Conservation (phyloP, 1,140 invertebrate species). For the Heliconius hewitsoni region DNA sequence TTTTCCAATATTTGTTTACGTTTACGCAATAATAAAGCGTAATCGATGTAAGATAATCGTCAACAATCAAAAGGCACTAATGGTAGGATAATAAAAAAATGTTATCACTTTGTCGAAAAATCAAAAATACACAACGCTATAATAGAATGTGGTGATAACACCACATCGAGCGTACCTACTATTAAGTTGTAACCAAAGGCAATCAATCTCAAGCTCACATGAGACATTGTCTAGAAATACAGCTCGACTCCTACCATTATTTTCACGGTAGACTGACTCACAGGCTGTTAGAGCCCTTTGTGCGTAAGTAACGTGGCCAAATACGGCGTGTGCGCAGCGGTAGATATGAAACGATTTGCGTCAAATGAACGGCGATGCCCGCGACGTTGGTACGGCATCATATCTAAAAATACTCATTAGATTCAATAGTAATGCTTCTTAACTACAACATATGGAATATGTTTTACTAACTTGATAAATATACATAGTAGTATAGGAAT, state of each 20-base stretch:
- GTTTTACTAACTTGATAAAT: not conserved
- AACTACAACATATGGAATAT: not conserved
- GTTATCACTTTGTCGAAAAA: too few relatives aligned
- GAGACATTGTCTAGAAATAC: slow-evolving; percentile 17
- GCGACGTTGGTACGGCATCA: slow-evolving; percentile 58
- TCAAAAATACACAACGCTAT: not conserved
- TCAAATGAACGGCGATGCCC: slow-evolving; percentile 39
- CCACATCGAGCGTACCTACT: not conserved
- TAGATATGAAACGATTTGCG: slow-evolving; percentile 16
- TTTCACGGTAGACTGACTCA: slow-evolving; percentile 28
- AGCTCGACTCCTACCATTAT: slow-evolving; percentile 18
- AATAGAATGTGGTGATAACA: not conserved
- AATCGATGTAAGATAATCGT: too few relatives aligned
- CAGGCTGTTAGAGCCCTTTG: slow-evolving; percentile 32
- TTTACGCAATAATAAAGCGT: too few relatives aligned
- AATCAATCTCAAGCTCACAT: not conserved
- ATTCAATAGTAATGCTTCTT: not conserved
- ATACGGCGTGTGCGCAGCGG: slow-evolving; percentile 31
- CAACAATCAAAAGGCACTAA: too few relatives aligned
- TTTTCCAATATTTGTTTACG: too few relatives aligned
- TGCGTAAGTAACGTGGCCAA: slow-evolving; percentile 34
- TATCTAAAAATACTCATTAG: slow-evolving; percentile 67
- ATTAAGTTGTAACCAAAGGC: not conserved
- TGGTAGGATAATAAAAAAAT: too few relatives aligned
- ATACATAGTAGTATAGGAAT: not conserved